Evolutionary conservation across 1,140 invertebrate species (phyloP), one percentile per base, ranked within the genome.

Genomic region (Asobara japonica): DNA sequence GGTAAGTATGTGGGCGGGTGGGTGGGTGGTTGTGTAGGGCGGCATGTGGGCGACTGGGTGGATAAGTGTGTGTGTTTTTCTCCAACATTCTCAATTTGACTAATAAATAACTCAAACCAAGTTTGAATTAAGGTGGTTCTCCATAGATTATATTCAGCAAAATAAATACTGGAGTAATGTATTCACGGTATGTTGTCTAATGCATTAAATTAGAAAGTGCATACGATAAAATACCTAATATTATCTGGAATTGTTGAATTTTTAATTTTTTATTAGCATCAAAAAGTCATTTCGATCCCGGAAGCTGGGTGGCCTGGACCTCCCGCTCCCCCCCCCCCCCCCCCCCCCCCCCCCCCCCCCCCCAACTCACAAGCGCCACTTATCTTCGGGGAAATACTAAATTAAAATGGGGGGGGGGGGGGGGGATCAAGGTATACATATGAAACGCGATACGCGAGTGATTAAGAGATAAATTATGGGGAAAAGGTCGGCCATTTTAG

Each of bases 401-500:
- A 45, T 45, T 45, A 45, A 45, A 45, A 41, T 5, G 25, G 25
- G 5, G 3, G 18, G 51, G n/a, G n/a, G n/a, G n/a, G 20, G 10
- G 51, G 51, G 22, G 11, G 51, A 56, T 56, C 25, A 56, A 56
- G 22, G 18, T 18, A 56, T 56, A 56, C 22, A 56, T 56, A n/a
- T 51, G 18, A 22, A 56, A 56, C 20, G 3, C 51, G 51, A n/a
- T n/a, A n/a, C n/a, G 20, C 22, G 51, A 22, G 22, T 27, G 51
- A 56, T 56, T 56, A 56, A 56, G 22, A 18, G 51, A 56, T 56
- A 56, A 56, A 56, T 56, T 56, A 56, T 22, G 7, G 20, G 20
- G 6, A 56, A 45, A 56, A 56, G 25, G 51, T 56, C 18, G 11
- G 7, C 51, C 22, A 25, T 56, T 51, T 56, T 4, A 18, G 25